phyloP scores from a whole-genome alignment of 2,888 invertebrate genomes.

The Cataglyphis rosenhaueri region DNA sequence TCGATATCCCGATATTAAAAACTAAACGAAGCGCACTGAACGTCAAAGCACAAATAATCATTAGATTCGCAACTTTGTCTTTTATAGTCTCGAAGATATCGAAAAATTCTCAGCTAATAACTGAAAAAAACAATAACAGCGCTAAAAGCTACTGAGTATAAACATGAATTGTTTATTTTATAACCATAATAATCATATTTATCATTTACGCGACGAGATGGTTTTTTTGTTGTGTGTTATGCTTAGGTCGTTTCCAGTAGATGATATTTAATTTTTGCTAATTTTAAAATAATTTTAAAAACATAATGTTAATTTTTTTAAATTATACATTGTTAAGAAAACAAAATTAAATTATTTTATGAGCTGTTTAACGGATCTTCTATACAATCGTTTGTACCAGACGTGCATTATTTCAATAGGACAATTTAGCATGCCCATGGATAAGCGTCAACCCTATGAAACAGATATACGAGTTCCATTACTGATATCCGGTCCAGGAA shows the following conservation, averaged over 20 bases:
- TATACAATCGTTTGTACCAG: background rate
- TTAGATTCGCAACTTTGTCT: background rate
- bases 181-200: background rate
- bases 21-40: background rate
- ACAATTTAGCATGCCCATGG: slow-evolving; percentile 94
- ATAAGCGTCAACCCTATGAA: slow-evolving; percentile 96
- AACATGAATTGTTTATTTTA: background rate
- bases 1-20: background rate
- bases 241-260: background rate
- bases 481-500: slow-evolving; percentile 91
- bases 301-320: background rate
- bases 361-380: background rate
- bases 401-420: slow-evolving; percentile 86
- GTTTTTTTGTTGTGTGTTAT: background rate
- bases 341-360: background rate
- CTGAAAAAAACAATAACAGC: background rate
- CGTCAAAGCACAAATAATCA: background rate
- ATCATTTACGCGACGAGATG: background rate
- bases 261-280: background rate
- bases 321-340: background rate
- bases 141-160: background rate
- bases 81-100: background rate
- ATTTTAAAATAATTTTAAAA: background rate
- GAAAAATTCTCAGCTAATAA: background rate
- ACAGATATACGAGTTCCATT: slow-evolving; percentile 95